phyloP scores from a whole-genome alignment of 2,113 vertebrate genomes.

The Sinocyclocheilus anophthalmus region DNA sequence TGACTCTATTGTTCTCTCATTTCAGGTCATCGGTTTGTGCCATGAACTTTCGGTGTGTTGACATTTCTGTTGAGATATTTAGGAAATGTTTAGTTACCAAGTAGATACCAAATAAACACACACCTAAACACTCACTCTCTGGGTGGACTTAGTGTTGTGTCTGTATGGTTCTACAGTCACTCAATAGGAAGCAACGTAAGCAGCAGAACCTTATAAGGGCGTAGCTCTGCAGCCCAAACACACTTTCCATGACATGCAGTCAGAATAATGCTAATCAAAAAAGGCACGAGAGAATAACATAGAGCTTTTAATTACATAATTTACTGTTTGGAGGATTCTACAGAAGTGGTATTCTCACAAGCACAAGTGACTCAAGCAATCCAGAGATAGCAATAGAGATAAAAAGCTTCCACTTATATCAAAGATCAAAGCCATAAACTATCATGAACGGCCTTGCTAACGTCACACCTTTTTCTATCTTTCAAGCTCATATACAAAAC shows the following conservation, averaged over 20 bases:
- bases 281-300: background rate
- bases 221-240: background rate
- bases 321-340: background rate
- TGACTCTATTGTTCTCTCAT: background rate
- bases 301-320: background rate
- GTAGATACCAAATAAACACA: background rate
- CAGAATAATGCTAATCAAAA: background rate
- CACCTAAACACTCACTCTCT: background rate
- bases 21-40: background rate
- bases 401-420: background rate
- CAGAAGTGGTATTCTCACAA: background rate
- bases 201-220: background rate
- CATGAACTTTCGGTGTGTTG: background rate
- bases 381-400: background rate
- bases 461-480: background rate
- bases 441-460: background rate
- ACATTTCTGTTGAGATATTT: background rate
- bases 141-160: background rate
- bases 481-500: background rate
- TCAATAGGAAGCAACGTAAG: background rate
- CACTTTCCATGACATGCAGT: background rate
- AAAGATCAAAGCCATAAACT: background rate
- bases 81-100: slow-evolving; percentile 10
- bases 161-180: background rate
- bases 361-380: background rate